These are phyloP conservation scores for Drosophila percnosoma DNA, from an alignment of 2,888 invertebrate species.

Conservation along the genomic window DNA sequence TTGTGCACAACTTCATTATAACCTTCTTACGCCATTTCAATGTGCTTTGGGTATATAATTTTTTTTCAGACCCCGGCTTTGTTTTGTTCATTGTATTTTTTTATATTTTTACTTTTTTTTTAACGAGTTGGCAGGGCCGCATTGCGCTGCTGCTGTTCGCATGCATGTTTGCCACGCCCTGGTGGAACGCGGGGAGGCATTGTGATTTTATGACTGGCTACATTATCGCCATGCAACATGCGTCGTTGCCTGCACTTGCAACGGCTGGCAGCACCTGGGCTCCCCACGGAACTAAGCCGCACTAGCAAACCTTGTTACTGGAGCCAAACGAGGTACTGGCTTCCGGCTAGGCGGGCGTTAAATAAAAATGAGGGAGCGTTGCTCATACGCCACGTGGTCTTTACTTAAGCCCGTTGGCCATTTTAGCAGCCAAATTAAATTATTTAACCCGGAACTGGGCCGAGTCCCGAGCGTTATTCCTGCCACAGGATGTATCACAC, in stretches of 20 bases:
- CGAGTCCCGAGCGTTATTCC: slow-evolving; percentile 46
- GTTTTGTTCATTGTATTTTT: slow-evolving; percentile 15
- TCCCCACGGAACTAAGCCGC: neutral
- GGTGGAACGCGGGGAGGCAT: slow-evolving; percentile 34
- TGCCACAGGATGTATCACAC: slow-evolving; percentile 72
- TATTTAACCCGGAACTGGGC: slow-evolving; percentile 81
- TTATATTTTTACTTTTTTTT: slow-evolving; percentile 11
- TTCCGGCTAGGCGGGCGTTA: slow-evolving; percentile 76
- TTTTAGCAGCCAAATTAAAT: slow-evolving; percentile 76
- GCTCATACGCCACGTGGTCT: slow-evolving; percentile 75
- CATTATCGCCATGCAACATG: slow-evolving; percentile 81
- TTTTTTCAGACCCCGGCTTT: slow-evolving; percentile 6
- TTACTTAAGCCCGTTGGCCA: slow-evolving; percentile 81
- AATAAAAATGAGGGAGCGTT: slow-evolving; percentile 76
- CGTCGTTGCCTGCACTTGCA: slow-evolving; percentile 64
- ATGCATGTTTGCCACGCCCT: slow-evolving; percentile 70
- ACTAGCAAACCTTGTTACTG: slow-evolving; percentile 46
- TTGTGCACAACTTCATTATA: neutral
- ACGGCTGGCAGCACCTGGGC: slow-evolving; percentile 4
- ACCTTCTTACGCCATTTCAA: neutral
- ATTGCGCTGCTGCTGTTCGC: slow-evolving; percentile 56
- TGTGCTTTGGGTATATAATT: slow-evolving; percentile 12
- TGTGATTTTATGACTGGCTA: slow-evolving; percentile 81
- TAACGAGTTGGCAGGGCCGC: slow-evolving; percentile 56
- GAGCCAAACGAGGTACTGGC: slow-evolving; percentile 71